Conservation (phyloP, 1,140 invertebrate genomes). For the Carposina sasakii region DNA sequence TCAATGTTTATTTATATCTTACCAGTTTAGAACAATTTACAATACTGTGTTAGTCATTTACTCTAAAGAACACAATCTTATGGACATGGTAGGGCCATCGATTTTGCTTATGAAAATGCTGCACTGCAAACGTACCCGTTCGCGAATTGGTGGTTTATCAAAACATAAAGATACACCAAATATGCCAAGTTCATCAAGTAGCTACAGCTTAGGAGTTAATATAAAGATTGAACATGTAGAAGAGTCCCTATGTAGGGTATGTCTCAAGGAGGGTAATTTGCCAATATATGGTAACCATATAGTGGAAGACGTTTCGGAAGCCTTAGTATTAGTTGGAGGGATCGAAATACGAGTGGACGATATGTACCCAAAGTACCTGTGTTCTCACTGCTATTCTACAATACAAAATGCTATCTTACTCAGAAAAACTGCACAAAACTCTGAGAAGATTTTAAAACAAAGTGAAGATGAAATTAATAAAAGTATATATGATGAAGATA, state of each 20-base stretch:
- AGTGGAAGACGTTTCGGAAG: slow-evolving; percentile 35
- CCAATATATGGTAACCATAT: slow-evolving; percentile 37
- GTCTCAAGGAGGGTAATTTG: slow-evolving; percentile 48
- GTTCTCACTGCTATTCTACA: slow-evolving; percentile 39
- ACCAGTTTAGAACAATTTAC: no score
- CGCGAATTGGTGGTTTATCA: not conserved
- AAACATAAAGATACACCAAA: not conserved
- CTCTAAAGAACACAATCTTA: not conserved
- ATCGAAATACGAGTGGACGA: slow-evolving; percentile 39
- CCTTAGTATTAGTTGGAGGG: slow-evolving; percentile 36
- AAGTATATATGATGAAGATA: not conserved
- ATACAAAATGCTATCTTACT: slow-evolving; percentile 49
- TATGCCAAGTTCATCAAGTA: not conserved
- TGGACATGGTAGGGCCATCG: slow-evolving; percentile 5
- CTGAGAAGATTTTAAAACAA: slow-evolving; percentile 48
- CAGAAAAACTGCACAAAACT: slow-evolving; percentile 46
- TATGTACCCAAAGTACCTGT: slow-evolving; percentile 48
- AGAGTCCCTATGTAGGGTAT: slow-evolving; percentile 38
- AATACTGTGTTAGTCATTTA: no score
- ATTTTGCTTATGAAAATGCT: slow-evolving; percentile 7
- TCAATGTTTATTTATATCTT: no score
- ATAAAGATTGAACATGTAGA: slow-evolving; percentile 4
- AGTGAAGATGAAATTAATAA: slow-evolving; percentile 10
- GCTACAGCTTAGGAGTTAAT: not conserved
- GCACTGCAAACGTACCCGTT: slow-evolving; percentile 12